A percentile compares a stretch with the other conserved stretches of the same genome.
Conservation (phyloP, 30 jellyfish, hydroid and myxozoan species). For the Haliclystus octoradiatus region DNA sequence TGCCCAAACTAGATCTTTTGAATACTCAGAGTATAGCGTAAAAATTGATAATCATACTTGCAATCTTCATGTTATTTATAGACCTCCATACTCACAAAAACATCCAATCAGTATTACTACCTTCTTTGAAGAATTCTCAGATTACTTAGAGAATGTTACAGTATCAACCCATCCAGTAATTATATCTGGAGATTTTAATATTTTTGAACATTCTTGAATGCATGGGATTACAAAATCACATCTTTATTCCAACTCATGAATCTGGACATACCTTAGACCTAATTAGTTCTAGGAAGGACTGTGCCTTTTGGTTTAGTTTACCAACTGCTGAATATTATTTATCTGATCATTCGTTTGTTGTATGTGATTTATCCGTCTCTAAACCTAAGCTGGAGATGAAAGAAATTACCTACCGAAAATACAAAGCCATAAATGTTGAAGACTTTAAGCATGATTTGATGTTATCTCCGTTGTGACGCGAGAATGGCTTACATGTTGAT, state of each 20-base stretch:
- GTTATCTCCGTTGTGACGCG: too few relatives aligned
- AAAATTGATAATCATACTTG: slow-evolving; percentile 5
- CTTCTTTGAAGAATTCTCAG: slow-evolving; percentile 10
- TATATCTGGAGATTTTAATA: too few relatives aligned
- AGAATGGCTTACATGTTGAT: too few relatives aligned
- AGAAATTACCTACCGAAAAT: slow-evolving; percentile 15
- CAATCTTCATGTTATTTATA: slow-evolving; percentile 16
- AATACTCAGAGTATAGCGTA: slow-evolving; percentile 24
- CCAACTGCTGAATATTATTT: too few relatives aligned
- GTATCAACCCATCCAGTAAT: slow-evolving; percentile 12
- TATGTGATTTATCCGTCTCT: too few relatives aligned
- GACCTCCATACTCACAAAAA: slow-evolving; percentile 18
- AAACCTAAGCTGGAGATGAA: too few relatives aligned
- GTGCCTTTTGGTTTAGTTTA: too few relatives aligned
- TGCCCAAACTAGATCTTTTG: slow-evolving; percentile 23
- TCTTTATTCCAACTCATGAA: slow-evolving; percentile 16
- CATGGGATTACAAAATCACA: slow-evolving; percentile 15
- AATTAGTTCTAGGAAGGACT: slow-evolving; percentile 20
- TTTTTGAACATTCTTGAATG: too few relatives aligned
- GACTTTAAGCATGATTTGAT: slow-evolving; percentile 25
- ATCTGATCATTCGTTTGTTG: too few relatives aligned
- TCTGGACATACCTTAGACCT: too few relatives aligned
- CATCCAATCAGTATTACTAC: slow-evolving; percentile 18
- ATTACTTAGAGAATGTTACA: slow-evolving; percentile 8
- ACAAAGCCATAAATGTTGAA: slow-evolving; percentile 8